Percentiles rank a stretch among this genome's conserved stretches.
These are phyloP conservation scores for Mesocricetus auratus DNA, from an alignment of 2,113 vertebrate species.

Conservation along the genomic window DNA sequence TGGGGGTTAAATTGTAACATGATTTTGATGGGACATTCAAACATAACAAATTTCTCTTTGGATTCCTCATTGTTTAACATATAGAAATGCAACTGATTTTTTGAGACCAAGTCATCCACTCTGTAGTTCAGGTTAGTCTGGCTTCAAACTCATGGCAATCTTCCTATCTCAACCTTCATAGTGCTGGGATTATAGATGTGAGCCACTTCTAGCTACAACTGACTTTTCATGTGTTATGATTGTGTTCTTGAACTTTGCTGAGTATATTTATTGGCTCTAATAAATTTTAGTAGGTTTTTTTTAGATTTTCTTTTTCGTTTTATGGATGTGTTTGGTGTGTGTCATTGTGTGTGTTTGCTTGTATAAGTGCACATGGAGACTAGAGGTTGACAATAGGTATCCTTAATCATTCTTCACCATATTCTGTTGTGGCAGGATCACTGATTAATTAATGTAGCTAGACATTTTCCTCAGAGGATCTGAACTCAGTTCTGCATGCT, in stretches of 20 bases:
- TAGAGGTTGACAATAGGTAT: neutral
- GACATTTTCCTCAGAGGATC: neutral
- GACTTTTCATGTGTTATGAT: constrained; percentile 23
- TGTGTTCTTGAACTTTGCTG: constrained; percentile 30
- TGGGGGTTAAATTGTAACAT: neutral
- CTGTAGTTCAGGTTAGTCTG: neutral
- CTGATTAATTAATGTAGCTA: neutral
- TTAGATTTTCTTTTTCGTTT: neutral
- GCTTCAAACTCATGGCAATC: neutral
- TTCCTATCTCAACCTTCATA: neutral
- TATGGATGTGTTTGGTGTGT: neutral
- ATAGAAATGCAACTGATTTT: constrained; percentile 42
- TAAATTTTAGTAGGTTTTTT: constrained; percentile 19
- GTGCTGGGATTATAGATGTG: neutral
- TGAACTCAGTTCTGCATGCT: neutral
- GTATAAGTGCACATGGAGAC: neutral
- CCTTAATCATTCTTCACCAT: neutral
- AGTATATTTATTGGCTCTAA: constrained; percentile 38
- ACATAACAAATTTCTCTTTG: neutral
- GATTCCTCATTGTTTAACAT: constrained; percentile 23
- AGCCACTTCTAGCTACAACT: neutral
- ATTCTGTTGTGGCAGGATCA: neutral
- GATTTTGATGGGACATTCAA: neutral
- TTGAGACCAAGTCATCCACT: neutral
- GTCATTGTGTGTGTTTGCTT: neutral